Evolutionary conservation across 2,888 invertebrate species (phyloP), one percentile per base, ranked within the genome.

Genomic region (Melanargia galathea): DNA sequence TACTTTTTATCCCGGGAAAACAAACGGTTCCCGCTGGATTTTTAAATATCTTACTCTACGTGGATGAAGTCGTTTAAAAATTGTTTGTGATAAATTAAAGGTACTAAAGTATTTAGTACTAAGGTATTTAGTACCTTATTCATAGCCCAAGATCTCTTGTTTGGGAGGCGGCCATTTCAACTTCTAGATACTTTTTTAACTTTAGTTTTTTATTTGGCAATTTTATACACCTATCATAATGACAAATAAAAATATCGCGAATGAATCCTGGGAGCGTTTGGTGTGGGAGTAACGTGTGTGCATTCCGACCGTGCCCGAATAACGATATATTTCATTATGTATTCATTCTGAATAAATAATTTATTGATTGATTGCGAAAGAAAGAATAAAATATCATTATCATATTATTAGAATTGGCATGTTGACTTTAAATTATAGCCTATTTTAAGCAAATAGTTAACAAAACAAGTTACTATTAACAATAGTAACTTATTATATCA

Each of bases 281-380:
- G 62, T 62, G 62, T 64, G 48, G 64, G 64, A 58, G 58, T 35
- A 60, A 52, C 33, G 52, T 33, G 51, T 54, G 48, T 52, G 58
- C 57, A 65, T 58, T 65, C 64, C 64, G 30, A 48, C 62, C 64
- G 62, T 33, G 64, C 64, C 62, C 64, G 62, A 38, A 48, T 56
- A 56, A 52, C 22, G 26, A 57, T 26, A 52, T 62, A 5, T 16
- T n/a, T 18, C 38, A 38, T 30, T 57, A n/a, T n/a, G n/a, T n/a
- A 43, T 33, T 22, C 40, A 56, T 24, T 40, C 40, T 26, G 24
- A 49, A 43, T 60, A 55, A 56, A 43, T 60, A 60, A 26, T 30
- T n/a, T 7, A 30, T 45, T 45, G 18, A 30, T 57, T 45, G 30
- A 57, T 45, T 33, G 24, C 26, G n/a, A 11, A 16, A 45, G 11